phyloP scores from a whole-genome alignment of 2,888 invertebrate species.

The Lepidonotus clava region DNA sequence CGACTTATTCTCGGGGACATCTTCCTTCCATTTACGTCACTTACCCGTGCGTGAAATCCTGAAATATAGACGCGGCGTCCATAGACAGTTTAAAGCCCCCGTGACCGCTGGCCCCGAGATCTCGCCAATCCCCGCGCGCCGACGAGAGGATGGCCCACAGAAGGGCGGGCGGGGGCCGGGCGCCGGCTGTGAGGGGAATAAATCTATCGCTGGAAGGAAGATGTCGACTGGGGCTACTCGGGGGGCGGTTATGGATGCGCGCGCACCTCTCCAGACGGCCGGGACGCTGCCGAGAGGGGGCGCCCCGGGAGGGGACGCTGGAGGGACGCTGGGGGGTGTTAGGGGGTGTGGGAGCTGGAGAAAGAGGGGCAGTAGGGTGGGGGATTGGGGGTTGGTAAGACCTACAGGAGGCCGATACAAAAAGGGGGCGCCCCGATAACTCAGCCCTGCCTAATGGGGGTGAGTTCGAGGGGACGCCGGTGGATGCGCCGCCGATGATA shows the following conservation, averaged over 20 bases:
- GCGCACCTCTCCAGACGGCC: not conserved
- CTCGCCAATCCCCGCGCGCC: conserved; percentile 38
- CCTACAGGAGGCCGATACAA: not conserved
- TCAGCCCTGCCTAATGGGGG: not conserved
- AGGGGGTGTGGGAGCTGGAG: not conserved
- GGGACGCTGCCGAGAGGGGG: not conserved
- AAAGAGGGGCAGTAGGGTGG: not conserved
- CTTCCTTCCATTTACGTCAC: conserved; percentile 35
- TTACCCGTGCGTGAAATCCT: conserved; percentile 53
- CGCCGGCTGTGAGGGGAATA: not conserved
- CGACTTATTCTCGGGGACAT: conserved; percentile 50
- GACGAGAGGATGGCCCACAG: conserved; percentile 29
- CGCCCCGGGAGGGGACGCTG: too few relatives aligned
- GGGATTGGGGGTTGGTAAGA: conserved; percentile 2
- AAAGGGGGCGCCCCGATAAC: not conserved
- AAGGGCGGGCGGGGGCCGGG: conserved; percentile 17
- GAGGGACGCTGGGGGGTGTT: too few relatives aligned
- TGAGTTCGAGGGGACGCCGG: not conserved
- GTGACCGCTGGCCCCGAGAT: conserved; percentile 18
- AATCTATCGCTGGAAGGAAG: conserved; percentile 7
- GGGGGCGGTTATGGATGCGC: conserved; percentile 29
- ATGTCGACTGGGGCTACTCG: not conserved
- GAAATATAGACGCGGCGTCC: conserved; percentile 42
- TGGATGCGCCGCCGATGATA: not conserved
- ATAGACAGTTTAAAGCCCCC: conserved; percentile 48